Conservation (phyloP, 2,888 invertebrate species). For the Agrotis ipsilon region DNA sequence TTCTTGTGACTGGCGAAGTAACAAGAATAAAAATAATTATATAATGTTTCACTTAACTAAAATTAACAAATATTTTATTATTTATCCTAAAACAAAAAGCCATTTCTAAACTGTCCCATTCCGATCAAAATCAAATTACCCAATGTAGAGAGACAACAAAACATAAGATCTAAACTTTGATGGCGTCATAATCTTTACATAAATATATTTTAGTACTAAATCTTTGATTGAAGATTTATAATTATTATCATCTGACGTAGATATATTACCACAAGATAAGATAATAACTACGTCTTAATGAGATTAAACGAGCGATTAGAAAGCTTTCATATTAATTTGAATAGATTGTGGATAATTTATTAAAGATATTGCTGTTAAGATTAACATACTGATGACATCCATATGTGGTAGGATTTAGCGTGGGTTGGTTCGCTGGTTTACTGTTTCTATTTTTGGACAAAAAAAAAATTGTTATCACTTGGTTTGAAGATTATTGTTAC, state of each 20-base stretch:
- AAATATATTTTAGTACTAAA: conserved; percentile 6
- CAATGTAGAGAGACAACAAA: conserved; percentile 7
- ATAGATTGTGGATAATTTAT: conserved; percentile 56
- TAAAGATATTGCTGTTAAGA: conserved; percentile 38
- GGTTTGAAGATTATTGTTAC: background rate
- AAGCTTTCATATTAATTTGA: conserved; percentile 62
- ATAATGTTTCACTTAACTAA: background rate
- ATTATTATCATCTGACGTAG: conserved; percentile 23
- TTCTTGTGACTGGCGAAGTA: no score
- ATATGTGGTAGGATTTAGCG: conserved; percentile 14
- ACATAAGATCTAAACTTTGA: background rate
- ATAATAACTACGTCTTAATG: conserved; percentile 41
- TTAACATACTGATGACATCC: conserved; percentile 46
- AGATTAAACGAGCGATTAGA: conserved; percentile 54
- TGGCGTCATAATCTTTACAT: conserved; percentile 20
- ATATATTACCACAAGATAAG: conserved; percentile 43
- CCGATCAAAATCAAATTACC: conserved; percentile 7
- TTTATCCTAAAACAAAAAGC: no score
- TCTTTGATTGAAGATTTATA: conserved; percentile 36
- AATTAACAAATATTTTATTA: no score
- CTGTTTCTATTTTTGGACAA: background rate
- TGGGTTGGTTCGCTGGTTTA: conserved; percentile 3
- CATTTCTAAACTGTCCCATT: no score
- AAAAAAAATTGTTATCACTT: background rate
- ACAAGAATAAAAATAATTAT: background rate